phyloP scores from a whole-genome alignment of 2,113 vertebrate genomes.

The Pituophis catenifer region DNA sequence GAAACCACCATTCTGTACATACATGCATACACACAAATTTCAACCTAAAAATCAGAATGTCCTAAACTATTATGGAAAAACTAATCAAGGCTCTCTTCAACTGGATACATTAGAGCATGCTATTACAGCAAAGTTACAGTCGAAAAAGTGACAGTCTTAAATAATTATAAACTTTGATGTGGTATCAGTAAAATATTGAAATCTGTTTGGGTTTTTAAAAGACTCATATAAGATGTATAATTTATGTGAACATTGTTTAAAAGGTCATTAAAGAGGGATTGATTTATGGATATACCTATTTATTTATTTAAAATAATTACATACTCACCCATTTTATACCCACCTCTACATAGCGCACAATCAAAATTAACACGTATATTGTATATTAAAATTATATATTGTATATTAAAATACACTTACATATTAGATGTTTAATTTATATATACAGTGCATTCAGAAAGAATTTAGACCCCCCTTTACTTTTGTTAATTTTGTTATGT shows the following conservation, averaged over 20 bases:
- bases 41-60: background rate
- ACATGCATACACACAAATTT: background rate
- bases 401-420: background rate
- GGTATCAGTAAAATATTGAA: background rate
- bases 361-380: background rate
- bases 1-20: background rate
- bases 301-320: background rate
- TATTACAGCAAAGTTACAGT: background rate
- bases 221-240: background rate
- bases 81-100: background rate
- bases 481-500: too few relatives aligned
- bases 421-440: too few relatives aligned
- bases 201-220: background rate
- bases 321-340: background rate
- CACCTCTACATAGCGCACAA: background rate
- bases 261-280: background rate
- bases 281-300: background rate
- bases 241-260: background rate
- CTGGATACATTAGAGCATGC: background rate
- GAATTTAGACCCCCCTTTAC: too few relatives aligned
- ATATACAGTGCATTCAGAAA: too few relatives aligned
- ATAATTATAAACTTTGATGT: background rate
- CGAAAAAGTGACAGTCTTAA: background rate
- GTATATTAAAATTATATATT: background rate
- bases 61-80: background rate